Percentiles rank a stretch among this genome's conserved stretches.
Conservation (phyloP, 2,113 vertebrate genomes). For the Galeopterus variegatus region DNA sequence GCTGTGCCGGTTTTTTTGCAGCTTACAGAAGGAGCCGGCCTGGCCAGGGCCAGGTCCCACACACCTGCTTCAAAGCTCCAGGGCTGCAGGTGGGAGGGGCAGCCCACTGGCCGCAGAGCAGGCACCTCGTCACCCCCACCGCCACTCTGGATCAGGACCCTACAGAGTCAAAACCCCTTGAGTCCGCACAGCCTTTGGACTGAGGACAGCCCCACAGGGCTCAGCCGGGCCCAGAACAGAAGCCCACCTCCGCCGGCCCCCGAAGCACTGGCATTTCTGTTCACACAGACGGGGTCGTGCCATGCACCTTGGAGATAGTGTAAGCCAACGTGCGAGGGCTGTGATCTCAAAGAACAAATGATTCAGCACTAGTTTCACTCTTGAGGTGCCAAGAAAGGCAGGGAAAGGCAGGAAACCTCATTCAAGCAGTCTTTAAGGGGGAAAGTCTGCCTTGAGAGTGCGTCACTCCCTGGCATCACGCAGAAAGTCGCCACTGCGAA, state of each 20-base stretch:
- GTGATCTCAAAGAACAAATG: not conserved
- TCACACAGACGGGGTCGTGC: not conserved
- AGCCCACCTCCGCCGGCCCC: not conserved
- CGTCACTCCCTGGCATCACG: not conserved
- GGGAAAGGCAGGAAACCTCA: not conserved
- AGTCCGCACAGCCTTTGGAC: not conserved
- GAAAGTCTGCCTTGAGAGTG: not conserved
- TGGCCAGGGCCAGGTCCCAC: rapidly evolving
- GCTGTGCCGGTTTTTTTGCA: not conserved
- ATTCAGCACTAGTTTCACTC: not conserved
- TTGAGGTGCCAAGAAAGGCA: not conserved
- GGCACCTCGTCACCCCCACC: rapidly evolving
- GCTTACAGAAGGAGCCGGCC: not conserved
- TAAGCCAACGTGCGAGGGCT: rapidly evolving
- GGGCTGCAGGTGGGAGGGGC: not conserved
- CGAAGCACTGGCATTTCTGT: not conserved
- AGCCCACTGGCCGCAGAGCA: no score
- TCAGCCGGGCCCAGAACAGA: rapidly evolving
- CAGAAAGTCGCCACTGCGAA: not conserved
- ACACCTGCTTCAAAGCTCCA: not conserved
- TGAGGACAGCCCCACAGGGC: rapidly evolving
- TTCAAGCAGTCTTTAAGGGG: not conserved
- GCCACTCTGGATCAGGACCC: no score
- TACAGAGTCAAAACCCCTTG: not conserved
- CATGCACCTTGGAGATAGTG: not conserved